Evolutionary conservation across 2,113 vertebrate genomes (phyloP).

Genomic region (Pelusios castaneus): DNA sequence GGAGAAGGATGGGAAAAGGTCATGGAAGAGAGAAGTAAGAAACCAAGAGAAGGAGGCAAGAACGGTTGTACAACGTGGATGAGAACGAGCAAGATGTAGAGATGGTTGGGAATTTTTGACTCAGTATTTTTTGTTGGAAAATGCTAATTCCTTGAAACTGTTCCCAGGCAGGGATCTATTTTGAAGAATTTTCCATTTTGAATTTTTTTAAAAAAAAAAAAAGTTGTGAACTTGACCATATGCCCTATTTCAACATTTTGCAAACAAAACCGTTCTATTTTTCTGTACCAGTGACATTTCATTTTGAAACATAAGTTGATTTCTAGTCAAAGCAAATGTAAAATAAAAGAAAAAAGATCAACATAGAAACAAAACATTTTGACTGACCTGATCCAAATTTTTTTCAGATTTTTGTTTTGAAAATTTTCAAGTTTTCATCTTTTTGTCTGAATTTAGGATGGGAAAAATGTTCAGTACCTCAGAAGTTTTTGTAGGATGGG

Average conservation of each 20-base stretch:
- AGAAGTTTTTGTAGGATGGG: not conserved
- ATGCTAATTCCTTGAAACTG: not conserved
- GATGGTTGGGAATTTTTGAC: not conserved
- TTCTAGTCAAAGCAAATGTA: not conserved
- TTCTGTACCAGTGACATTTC: not conserved
- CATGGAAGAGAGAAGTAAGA: not conserved
- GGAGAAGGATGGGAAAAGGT: not conserved
- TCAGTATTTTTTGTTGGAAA: not conserved
- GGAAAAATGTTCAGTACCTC: not conserved
- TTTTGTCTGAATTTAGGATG: not conserved
- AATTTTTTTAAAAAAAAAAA: not conserved
- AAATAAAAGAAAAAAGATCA: not conserved
- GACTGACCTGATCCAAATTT: not conserved
- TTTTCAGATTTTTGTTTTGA: not conserved
- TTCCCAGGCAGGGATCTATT: slow-evolving; percentile 10
- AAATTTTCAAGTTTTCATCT: not conserved
- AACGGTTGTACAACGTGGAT: not conserved
- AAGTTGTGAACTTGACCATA: not conserved
- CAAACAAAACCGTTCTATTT: fast-evolving
- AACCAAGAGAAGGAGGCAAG: too few species aligned
- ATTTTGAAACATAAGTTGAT: not conserved
- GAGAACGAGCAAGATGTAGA: not conserved
- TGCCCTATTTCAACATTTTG: slow-evolving; percentile 14
- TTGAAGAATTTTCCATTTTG: slow-evolving; percentile 22
- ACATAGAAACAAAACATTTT: not conserved